These are phyloP conservation scores for Falco biarmicus DNA, from an alignment of 2,797 vertebrate genomes.

Conservation along the genomic window DNA sequence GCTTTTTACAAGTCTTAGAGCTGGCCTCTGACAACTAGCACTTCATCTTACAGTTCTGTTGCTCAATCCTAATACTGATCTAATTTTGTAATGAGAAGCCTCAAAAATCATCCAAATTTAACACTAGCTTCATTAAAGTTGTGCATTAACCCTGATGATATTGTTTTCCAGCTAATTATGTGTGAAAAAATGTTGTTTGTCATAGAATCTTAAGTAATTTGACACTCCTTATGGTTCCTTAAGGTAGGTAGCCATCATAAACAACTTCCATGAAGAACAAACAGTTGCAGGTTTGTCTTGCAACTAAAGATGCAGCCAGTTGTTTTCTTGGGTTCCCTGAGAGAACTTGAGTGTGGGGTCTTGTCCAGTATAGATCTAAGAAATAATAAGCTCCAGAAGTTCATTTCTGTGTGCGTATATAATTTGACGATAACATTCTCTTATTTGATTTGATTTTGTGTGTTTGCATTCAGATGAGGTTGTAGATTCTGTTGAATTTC, in stretches of 20 bases:
- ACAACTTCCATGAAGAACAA: neutral
- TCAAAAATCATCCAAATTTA: neutral
- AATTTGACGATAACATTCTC: neutral
- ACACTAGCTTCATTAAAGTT: neutral
- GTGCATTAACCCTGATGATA: neutral
- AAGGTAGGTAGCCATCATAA: neutral
- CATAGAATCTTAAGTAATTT: neutral
- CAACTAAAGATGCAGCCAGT: neutral
- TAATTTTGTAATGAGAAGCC: constrained; percentile 15
- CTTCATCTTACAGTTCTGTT: constrained; percentile 5
- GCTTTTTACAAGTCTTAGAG: neutral
- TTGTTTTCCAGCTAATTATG: neutral
- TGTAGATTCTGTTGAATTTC: neutral
- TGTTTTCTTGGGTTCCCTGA: neutral
- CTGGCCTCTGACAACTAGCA: constrained; percentile 20
- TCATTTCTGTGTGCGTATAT: neutral
- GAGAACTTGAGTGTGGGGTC: neutral
- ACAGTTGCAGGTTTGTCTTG: neutral
- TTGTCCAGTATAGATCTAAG: neutral
- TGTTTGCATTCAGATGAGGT: neutral
- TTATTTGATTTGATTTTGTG: neutral
- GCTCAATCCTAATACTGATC: constrained; percentile 15
- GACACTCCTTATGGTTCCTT: neutral
- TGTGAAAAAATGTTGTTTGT: neutral
- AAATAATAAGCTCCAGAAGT: neutral